Conservation (phyloP, 2,888 invertebrate genomes). For the Chalcosyrphus nemorum region DNA sequence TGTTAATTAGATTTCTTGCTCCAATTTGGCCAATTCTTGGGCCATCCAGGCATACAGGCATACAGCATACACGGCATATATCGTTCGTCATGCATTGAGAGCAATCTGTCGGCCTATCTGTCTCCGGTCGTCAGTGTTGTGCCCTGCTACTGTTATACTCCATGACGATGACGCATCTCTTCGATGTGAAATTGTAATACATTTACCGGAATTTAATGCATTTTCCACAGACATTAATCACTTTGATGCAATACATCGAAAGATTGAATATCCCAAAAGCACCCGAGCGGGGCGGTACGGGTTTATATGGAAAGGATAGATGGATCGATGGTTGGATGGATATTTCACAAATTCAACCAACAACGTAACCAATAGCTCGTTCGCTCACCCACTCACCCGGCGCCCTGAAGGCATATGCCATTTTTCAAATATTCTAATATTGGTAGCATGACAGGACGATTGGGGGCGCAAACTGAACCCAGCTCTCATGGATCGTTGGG, state of each 20-base stretch:
- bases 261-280: slow-evolving; percentile 70
- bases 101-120: slow-evolving; percentile 68
- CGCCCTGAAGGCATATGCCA: slow-evolving; percentile 64
- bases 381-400: neutral
- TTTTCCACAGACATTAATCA: slow-evolving; percentile 82
- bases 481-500: slow-evolving; percentile 69
- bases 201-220: slow-evolving; percentile 82
- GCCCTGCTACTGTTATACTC: slow-evolving; percentile 13
- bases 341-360: slow-evolving; percentile 64
- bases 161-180: slow-evolving; percentile 67
- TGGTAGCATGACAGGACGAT: slow-evolving; percentile 57
- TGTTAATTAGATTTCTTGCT: slow-evolving; percentile 72
- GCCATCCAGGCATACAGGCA: neutral
- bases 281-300: neutral
- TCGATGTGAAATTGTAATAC: slow-evolving; percentile 81
- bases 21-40: slow-evolving; percentile 67
- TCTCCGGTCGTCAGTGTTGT: slow-evolving; percentile 11
- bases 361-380: slow-evolving; percentile 59
- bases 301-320: slow-evolving; percentile 17
- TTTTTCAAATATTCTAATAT: slow-evolving; percentile 73
- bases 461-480: slow-evolving; percentile 54
- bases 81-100: slow-evolving; percentile 53
- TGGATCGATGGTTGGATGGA: slow-evolving; percentile 51
- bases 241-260: slow-evolving; percentile 77
- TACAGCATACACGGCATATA: slow-evolving; percentile 23